Evolutionary conservation across 1,140 invertebrate genomes (phyloP).

Genomic region (Ceratoteleas bidentatus): DNA sequence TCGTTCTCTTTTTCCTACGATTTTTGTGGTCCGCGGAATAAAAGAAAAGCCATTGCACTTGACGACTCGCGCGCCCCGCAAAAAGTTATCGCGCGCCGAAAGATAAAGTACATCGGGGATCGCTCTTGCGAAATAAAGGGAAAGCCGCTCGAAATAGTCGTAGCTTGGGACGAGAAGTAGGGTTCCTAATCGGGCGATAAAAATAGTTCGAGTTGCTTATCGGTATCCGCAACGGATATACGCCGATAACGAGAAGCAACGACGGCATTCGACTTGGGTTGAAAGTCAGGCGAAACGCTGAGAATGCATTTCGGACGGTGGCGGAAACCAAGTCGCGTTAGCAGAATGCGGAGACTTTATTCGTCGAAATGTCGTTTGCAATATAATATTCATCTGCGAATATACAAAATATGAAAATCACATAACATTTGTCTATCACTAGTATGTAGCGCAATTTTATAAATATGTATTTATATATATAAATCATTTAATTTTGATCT

Average conservation of each 20-base stretch:
- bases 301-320: conserved; percentile 42
- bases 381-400: conserved; percentile 51
- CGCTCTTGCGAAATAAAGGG: conserved; percentile 6
- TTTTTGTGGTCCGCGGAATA: conserved; percentile 8
- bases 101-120: no score
- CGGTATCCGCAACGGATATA: conserved; percentile 40
- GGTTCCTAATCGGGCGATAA: conserved; percentile 27
- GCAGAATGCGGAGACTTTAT: conserved; percentile 43
- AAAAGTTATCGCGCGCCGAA: not conserved
- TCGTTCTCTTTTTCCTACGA: conserved; percentile 47
- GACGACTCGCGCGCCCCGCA: not conserved
- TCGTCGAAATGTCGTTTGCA: conserved; percentile 11
- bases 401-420: conserved; percentile 64
- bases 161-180: conserved; percentile 7
- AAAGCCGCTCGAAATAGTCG: conserved; percentile 13
- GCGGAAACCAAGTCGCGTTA: conserved; percentile 4
- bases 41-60: conserved; percentile 44
- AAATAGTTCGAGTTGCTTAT: conserved; percentile 56
- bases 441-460: conserved; percentile 28
- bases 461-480: conserved; percentile 25
- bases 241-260: conserved; percentile 37
- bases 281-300: conserved; percentile 38
- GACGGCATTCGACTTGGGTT: conserved; percentile 51
- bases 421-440: conserved; percentile 47
- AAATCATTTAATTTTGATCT: conserved; percentile 53